These are phyloP conservation scores for Epinephelus malabaricus DNA, from an alignment of 2,797 vertebrate species.

Conservation along the genomic window DNA sequence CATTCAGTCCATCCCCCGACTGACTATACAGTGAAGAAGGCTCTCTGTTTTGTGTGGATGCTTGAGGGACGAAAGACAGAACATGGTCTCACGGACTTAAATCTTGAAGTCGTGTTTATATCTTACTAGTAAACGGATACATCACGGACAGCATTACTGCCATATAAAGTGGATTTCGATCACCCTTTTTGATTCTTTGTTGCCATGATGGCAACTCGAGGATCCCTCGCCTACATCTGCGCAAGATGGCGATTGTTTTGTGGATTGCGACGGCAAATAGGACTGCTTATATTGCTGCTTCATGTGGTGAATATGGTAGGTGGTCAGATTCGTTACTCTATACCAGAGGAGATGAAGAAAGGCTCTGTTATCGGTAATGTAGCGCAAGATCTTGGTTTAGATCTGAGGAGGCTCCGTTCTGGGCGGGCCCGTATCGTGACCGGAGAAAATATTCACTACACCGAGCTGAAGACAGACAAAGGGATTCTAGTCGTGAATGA, in stretches of 20 bases:
- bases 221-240: neutral
- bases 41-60: constrained; percentile 13
- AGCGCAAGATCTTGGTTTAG: constrained; percentile 79
- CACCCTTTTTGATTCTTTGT: constrained; percentile 12
- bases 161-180: no score
- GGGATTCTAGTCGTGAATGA: constrained; percentile 81
- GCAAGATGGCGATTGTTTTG: constrained; percentile 71
- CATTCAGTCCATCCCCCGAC: neutral
- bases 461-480: constrained; percentile 77
- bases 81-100: neutral
- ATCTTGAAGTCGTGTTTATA: constrained; percentile 36
- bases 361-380: constrained; percentile 82
- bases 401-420: constrained; percentile 71
- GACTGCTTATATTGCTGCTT: constrained; percentile 4
- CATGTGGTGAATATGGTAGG: constrained; percentile 14
- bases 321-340: constrained; percentile 88
- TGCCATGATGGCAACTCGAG: constrained; percentile 11
- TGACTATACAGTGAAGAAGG: neutral
- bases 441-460: constrained; percentile 78
- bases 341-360: constrained; percentile 89
- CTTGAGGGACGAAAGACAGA: neutral
- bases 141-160: neutral
- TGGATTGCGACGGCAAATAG: neutral
- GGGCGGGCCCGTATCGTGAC: constrained; percentile 78
- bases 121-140: constrained; percentile 71